Percentiles rank a stretch among this genome's conserved stretches.
phyloP scores from a whole-genome alignment of 2,113 vertebrate species.

The Oryzias melastigma region DNA sequence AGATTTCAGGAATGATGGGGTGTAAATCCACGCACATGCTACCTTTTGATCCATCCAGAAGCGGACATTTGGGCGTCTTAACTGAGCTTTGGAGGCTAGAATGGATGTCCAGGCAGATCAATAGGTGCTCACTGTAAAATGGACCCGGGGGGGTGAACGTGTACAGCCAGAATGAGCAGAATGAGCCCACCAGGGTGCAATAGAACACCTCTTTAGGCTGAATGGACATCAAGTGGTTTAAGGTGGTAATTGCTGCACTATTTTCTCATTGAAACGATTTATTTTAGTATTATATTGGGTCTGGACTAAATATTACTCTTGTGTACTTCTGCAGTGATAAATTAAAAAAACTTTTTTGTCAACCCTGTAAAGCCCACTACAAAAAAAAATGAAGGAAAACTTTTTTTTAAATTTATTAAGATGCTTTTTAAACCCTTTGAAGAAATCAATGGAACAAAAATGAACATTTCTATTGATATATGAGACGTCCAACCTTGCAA shows the following conservation, averaged over 20 bases:
- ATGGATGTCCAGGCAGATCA: conserved; percentile 51
- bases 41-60: conserved; percentile 18
- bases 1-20: conserved; percentile 32
- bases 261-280: neutral
- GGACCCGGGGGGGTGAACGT: conserved; percentile 50
- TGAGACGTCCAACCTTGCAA: no score
- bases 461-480: no score
- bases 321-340: no score
- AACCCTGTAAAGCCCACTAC: no score
- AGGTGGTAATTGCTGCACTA: neutral
- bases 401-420: no score
- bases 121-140: conserved; percentile 50
- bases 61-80: conserved; percentile 37
- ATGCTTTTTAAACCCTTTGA: no score
- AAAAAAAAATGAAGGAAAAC: no score
- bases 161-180: conserved; percentile 33
- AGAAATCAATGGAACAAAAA: no score
- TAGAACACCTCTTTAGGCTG: conserved; percentile 19
- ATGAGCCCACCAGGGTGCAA: conserved; percentile 12
- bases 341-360: no score
- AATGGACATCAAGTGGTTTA: conserved; percentile 10
- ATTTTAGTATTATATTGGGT: neutral
- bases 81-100: conserved; percentile 29
- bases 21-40: conserved; percentile 17
- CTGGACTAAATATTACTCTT: neutral